Conservation (phyloP, 1,140 invertebrate genomes). For the Bombus confusus region DNA sequence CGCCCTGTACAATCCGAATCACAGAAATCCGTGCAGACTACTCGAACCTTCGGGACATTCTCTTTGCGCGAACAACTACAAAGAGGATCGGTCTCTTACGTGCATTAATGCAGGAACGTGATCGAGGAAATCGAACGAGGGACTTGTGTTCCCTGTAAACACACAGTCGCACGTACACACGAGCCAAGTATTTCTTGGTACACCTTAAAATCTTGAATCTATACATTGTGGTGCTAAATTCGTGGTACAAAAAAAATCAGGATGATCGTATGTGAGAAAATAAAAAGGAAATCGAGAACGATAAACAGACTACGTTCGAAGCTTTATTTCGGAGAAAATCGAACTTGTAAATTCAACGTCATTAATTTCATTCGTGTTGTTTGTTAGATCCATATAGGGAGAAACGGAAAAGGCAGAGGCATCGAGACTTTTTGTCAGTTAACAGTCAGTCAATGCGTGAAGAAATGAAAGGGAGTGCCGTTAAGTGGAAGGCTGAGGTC, state of each 20-base stretch:
- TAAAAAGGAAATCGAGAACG: too few relatives aligned
- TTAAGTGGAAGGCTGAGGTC: not conserved
- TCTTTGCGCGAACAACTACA: slow-evolving; percentile 34
- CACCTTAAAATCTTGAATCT: not conserved
- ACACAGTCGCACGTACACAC: too few relatives aligned
- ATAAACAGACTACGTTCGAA: too few relatives aligned
- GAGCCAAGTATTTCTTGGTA: not conserved
- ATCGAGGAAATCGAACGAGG: slow-evolving; percentile 38
- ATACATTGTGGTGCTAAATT: too few relatives aligned
- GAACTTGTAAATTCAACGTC: too few relatives aligned
- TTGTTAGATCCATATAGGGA: not conserved
- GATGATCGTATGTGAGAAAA: too few relatives aligned
- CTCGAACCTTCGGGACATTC: slow-evolving; percentile 29
- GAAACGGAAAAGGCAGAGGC: too few relatives aligned
- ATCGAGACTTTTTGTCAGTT: not conserved
- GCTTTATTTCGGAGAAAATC: too few relatives aligned
- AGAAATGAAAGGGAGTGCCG: not conserved
- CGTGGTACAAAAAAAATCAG: too few relatives aligned
- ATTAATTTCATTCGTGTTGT: not conserved
- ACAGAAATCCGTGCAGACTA: slow-evolving; percentile 32
- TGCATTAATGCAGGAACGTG: slow-evolving; percentile 51
- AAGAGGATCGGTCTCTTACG: slow-evolving; percentile 23
- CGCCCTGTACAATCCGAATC: slow-evolving; percentile 14
- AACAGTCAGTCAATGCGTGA: not conserved
- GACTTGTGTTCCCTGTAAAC: not conserved